These are phyloP conservation scores for Alethe castanea DNA, from an alignment of 2,113 vertebrate genomes.

Conservation along the genomic window DNA sequence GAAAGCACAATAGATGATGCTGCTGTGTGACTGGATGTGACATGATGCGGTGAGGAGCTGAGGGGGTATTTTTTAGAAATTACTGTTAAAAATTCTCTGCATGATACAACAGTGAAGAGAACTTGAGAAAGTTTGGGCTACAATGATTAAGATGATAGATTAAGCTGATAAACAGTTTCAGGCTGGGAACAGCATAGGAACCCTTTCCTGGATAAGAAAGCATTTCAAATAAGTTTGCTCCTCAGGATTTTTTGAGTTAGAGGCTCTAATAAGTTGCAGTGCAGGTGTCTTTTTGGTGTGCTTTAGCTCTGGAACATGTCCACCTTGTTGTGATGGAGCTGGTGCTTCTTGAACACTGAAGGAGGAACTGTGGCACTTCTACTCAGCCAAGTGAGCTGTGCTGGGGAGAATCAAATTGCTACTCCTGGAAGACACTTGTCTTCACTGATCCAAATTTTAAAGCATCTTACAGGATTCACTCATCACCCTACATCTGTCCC, in stretches of 20 bases:
- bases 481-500: conserved; percentile 38
- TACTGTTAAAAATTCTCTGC: background rate
- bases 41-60: background rate
- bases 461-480: conserved; percentile 17
- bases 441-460: conserved; percentile 25
- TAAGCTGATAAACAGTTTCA: background rate
- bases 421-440: background rate
- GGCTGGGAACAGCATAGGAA: background rate
- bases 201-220: background rate
- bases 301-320: background rate
- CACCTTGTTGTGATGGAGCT: background rate
- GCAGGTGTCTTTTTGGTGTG: background rate
- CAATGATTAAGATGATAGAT: background rate
- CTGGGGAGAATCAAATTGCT: background rate
- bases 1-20: background rate
- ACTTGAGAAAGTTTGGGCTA: background rate
- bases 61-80: background rate
- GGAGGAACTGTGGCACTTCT: background rate
- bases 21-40: background rate
- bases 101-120: background rate
- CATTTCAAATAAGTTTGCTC: background rate
- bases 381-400: background rate
- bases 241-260: background rate
- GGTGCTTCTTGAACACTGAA: background rate
- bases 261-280: background rate